Conservation (phyloP, 2,797 vertebrate species). For the Xyrichtys novacula region DNA sequence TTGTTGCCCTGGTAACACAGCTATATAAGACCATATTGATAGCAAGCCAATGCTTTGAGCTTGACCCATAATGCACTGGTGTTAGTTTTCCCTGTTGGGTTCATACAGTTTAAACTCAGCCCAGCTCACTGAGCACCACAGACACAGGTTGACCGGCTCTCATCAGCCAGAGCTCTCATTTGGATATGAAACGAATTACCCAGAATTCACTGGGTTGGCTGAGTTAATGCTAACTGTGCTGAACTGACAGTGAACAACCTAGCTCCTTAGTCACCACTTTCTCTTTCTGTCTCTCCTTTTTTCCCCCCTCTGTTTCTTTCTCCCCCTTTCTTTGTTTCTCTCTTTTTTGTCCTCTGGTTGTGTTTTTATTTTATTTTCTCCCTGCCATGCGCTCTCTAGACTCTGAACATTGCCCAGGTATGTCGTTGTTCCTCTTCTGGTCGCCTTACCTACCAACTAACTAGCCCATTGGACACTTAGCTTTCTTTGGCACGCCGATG, state of each 20-base stretch:
- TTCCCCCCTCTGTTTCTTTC: slow-evolving; percentile 85
- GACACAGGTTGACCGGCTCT: slow-evolving; percentile 10
- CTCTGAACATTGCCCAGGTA: slow-evolving; percentile 99
- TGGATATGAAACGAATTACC: slow-evolving; percentile 20
- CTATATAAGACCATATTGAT: slow-evolving; percentile 47
- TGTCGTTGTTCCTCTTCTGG: slow-evolving; percentile 99
- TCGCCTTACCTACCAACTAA: slow-evolving; percentile 93
- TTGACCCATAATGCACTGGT: slow-evolving; percentile 75
- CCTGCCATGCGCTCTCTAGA: slow-evolving; percentile 99
- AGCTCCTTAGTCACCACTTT: slow-evolving; percentile 99
- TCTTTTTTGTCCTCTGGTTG: slow-evolving; percentile 87
- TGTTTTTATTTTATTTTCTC: slow-evolving; percentile 92
- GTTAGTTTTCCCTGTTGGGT: slow-evolving; percentile 72
- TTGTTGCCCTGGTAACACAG: slow-evolving; percentile 50
- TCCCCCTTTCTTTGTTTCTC: slow-evolving; percentile 73
- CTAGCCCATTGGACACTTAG: slow-evolving; percentile 92
- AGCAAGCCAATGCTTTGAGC: slow-evolving; percentile 67
- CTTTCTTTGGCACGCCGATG: slow-evolving; percentile 81
- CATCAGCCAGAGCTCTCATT: background rate
- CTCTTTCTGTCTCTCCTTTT: slow-evolving; percentile 86
- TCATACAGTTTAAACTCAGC: slow-evolving; percentile 74
- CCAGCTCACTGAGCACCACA: slow-evolving; percentile 10
- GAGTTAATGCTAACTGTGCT: slow-evolving; percentile 81
- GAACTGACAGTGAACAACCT: slow-evolving; percentile 87
- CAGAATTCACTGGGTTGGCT: slow-evolving; percentile 57